A percentile compares a stretch with the other conserved stretches of the same genome.
These are phyloP conservation scores for Oenanthe melanoleuca DNA, from an alignment of 2,113 vertebrate species.

Conservation along the genomic window DNA sequence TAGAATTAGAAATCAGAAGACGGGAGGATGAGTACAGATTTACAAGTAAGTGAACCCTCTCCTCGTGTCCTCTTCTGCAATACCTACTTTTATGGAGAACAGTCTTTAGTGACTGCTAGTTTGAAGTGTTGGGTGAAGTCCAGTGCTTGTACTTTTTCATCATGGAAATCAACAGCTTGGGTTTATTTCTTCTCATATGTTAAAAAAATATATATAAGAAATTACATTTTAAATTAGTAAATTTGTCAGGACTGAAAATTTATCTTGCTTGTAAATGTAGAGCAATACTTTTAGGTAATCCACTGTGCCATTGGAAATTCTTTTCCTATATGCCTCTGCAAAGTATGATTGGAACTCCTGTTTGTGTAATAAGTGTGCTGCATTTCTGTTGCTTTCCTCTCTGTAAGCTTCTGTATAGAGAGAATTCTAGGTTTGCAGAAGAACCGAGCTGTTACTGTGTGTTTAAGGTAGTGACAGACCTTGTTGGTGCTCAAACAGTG, in stretches of 20 bases:
- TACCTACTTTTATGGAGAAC: slow-evolving; percentile 17
- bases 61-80: slow-evolving; percentile 69
- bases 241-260: not conserved
- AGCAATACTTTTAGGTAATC: not conserved
- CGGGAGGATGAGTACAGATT: slow-evolving; percentile 99
- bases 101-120: not conserved
- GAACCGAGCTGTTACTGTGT: not conserved
- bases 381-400: not conserved
- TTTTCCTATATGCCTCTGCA: not conserved
- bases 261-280: not conserved
- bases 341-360: not conserved
- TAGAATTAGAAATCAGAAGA: slow-evolving; percentile 99
- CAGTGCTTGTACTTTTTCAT: not conserved
- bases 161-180: not conserved
- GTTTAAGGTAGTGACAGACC: not conserved
- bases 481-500: not conserved
- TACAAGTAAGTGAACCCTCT: slow-evolving; percentile 93
- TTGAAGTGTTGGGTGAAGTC: not conserved
- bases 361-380: not conserved
- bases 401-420: not conserved
- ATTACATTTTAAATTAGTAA: not conserved
- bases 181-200: not conserved
- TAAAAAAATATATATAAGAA: not conserved
- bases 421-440: not conserved
- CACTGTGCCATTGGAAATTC: not conserved